Evolutionary conservation across 2,113 vertebrate genomes (phyloP).

Genomic region (Gila orcuttii): DNA sequence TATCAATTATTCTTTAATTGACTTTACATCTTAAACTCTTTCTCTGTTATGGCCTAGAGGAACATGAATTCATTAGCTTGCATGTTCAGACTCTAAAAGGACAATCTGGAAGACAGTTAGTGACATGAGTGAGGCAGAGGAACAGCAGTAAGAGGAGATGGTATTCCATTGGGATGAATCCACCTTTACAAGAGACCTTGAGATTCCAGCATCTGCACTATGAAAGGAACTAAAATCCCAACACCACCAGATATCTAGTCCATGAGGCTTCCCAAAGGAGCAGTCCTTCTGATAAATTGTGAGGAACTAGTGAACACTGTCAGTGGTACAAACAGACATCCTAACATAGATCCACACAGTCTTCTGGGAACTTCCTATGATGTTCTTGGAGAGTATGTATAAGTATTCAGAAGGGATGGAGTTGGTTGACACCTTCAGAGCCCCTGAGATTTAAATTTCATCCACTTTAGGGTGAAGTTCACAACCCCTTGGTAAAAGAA

Average conservation of each 20-base stretch:
- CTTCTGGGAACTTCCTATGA: conserved; percentile 18
- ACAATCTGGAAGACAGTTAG: not conserved
- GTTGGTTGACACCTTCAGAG: conserved; percentile 15
- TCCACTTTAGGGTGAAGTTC: not conserved
- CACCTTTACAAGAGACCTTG: conserved; percentile 40
- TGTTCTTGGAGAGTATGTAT: not conserved
- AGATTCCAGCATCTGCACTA: conserved; percentile 31
- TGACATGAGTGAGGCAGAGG: not conserved
- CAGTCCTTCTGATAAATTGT: conserved; percentile 14
- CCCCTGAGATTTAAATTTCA: not conserved
- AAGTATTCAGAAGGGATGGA: not conserved
- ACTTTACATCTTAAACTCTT: not conserved
- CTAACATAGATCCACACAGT: not conserved
- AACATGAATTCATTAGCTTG: not conserved
- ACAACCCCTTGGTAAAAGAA: not conserved
- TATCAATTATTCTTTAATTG: not conserved
- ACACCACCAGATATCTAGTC: conserved; percentile 3
- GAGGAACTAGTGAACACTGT: conserved; percentile 9
- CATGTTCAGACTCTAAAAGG: not conserved
- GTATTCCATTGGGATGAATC: conserved; percentile 22
- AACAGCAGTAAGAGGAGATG: not conserved
- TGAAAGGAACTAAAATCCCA: conserved; percentile 27
- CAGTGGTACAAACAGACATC: not conserved
- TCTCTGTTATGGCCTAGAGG: not conserved
- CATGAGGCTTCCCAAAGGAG: conserved; percentile 25